Conservation (phyloP, 2,113 vertebrate genomes). For the Lontra canadensis region DNA sequence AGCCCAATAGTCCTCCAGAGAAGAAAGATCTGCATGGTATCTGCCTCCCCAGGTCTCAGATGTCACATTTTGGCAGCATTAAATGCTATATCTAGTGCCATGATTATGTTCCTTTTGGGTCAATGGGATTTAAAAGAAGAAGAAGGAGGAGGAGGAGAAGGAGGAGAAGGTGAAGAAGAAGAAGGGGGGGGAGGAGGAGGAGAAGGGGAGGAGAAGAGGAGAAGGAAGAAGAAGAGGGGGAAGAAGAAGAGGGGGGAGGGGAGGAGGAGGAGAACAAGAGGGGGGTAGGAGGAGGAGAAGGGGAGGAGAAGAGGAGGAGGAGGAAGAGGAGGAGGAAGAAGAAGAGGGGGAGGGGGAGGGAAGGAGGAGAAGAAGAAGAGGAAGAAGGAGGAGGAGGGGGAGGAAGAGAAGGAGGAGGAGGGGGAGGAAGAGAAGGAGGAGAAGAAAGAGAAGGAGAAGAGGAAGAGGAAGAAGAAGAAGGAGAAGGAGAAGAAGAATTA, state of each 20-base stretch:
- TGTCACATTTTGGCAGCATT: not conserved
- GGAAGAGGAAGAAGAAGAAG: too few relatives aligned
- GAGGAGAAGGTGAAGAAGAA: not conserved
- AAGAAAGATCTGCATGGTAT: rapidly evolving
- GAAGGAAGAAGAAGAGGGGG: not conserved
- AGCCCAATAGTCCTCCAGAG: not conserved
- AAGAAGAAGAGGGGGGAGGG: too few relatives aligned
- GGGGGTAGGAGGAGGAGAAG: rapidly evolving
- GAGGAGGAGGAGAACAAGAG: rapidly evolving
- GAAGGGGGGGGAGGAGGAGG: rapidly evolving
- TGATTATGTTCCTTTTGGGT: not conserved
- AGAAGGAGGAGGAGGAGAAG: too few relatives aligned
- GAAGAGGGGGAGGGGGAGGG: rapidly evolving
- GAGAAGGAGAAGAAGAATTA: not conserved
- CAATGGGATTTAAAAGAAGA: not conserved
- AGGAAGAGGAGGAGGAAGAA: rapidly evolving
- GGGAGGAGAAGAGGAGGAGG: rapidly evolving
- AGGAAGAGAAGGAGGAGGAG: rapidly evolving
- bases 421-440: too few relatives aligned
- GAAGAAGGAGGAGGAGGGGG: rapidly evolving
- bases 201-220: rapidly evolving
- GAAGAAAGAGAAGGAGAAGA: too few relatives aligned
- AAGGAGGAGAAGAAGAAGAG: rapidly evolving
- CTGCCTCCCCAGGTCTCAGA: not conserved
- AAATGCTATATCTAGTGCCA: too few relatives aligned